Conservation (phyloP, 2,888 invertebrate species). For the Andrena haemorrhoa region DNA sequence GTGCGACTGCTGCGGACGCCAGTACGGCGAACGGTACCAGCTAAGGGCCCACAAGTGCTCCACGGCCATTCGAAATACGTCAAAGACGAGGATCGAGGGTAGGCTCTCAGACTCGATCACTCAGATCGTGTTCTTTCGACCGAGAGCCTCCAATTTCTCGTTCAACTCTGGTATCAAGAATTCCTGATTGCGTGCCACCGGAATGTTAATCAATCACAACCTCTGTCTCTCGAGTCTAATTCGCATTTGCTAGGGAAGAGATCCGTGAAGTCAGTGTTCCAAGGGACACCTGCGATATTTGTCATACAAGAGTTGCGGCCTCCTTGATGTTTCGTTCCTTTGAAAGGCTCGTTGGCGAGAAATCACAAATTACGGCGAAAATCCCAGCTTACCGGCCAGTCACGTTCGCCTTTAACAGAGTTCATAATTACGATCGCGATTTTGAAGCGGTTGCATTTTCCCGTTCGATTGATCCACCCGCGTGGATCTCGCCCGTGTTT, state of each 20-base stretch:
- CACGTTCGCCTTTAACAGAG: slow-evolving; percentile 63
- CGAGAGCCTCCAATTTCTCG: neutral
- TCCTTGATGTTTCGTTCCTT: neutral
- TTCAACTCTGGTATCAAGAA: neutral
- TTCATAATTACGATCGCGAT: slow-evolving; percentile 21
- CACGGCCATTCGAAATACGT: neutral
- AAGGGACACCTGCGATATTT: neutral
- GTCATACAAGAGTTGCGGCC: neutral
- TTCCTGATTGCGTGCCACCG: neutral
- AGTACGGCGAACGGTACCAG: slow-evolving; percentile 65
- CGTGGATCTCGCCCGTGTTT: slow-evolving; percentile 69
- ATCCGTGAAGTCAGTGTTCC: neutral
- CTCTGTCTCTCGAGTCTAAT: too few relatives aligned
- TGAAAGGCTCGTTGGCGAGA: too few relatives aligned
- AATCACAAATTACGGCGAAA: neutral
- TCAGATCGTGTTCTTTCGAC: slow-evolving; percentile 53
- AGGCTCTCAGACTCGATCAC: slow-evolving; percentile 16
- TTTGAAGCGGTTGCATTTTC: slow-evolving; percentile 39
- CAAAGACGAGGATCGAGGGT: slow-evolving; percentile 33
- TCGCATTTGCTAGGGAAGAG: too few relatives aligned
- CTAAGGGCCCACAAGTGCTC: slow-evolving; percentile 60
- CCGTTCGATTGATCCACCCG: slow-evolving; percentile 29
- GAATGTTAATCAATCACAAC: neutral
- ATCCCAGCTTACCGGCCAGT: slow-evolving; percentile 9
- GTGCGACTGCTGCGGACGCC: slow-evolving; percentile 63